Percentiles rank a stretch among this genome's conserved stretches.
These are phyloP conservation scores for Sarotherodon lohbergeri DNA, from an alignment of 2,113 vertebrate genomes.

Conservation along the genomic window DNA sequence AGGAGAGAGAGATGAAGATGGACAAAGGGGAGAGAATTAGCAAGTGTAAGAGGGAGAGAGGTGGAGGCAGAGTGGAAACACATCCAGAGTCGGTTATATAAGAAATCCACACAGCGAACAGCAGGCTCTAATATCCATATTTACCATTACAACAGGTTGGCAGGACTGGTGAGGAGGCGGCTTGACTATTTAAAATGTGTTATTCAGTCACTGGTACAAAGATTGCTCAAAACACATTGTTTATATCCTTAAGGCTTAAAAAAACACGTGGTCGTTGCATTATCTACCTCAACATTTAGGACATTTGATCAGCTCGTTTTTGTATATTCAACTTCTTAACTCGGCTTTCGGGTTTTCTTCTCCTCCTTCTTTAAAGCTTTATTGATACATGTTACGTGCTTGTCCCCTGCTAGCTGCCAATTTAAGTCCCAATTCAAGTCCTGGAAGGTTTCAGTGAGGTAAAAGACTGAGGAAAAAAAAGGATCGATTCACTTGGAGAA, in stretches of 20 bases:
- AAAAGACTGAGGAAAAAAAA: background rate
- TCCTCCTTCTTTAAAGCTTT: background rate
- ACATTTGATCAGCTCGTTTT: background rate
- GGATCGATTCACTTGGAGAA: background rate
- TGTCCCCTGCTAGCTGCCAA: background rate
- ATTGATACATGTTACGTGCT: background rate
- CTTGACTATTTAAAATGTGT: constrained; percentile 1
- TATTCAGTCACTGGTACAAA: background rate
- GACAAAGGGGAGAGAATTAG: constrained; percentile 19
- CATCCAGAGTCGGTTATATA: constrained; percentile 41
- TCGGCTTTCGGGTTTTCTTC: background rate
- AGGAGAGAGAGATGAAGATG: background rate
- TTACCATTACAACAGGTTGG: constrained; percentile 44
- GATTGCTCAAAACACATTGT: background rate
- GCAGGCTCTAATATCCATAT: constrained; percentile 15
- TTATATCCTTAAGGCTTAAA: background rate
- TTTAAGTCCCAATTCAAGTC: background rate
- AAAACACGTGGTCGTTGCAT: background rate
- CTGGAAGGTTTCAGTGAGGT: background rate
- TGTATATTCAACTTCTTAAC: background rate
- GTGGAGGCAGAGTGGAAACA: background rate
- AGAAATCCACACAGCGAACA: constrained; percentile 10
- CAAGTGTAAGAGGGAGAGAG: constrained; percentile 16
- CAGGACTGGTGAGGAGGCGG: constrained; percentile 11
- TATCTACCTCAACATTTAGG: background rate